These are phyloP conservation scores for Siderastrea radians DNA, from an alignment of 92 coral and sea anemone species.

Conservation along the genomic window DNA sequence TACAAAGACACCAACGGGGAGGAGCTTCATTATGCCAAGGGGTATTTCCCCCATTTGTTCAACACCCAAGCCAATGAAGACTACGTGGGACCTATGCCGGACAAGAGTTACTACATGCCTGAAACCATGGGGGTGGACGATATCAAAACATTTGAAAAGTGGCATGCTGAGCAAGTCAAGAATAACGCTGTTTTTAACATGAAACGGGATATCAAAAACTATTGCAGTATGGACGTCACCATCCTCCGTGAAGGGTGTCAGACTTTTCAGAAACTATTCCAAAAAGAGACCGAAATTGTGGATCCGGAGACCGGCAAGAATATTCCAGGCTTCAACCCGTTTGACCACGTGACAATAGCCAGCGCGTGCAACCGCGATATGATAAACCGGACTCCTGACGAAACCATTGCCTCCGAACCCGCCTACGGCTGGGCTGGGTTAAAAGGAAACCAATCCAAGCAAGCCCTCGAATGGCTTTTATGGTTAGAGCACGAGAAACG, in stretches of 20 bases:
- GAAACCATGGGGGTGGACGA: slow-evolving; percentile 32
- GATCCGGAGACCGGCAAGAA: no score
- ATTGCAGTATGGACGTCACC: slow-evolving; percentile 24
- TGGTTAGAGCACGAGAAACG: not conserved
- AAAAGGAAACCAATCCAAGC: slow-evolving; percentile 8
- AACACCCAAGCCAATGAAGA: slow-evolving; percentile 28
- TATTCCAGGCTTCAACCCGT: slow-evolving; percentile 28
- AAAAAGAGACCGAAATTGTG: not conserved
- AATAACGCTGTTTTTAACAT: not conserved
- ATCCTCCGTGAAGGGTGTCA: slow-evolving; percentile 15
- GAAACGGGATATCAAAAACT: slow-evolving; percentile 15
- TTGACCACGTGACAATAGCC: slow-evolving; percentile 18
- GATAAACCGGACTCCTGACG: not conserved
- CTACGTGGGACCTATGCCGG: slow-evolving; percentile 39
- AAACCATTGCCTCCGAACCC: slow-evolving; percentile 38
- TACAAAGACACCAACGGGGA: no score
- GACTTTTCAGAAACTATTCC: slow-evolving; percentile 4
- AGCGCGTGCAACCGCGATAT: slow-evolving; percentile 32
- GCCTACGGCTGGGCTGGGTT: not conserved
- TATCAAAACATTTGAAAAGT: slow-evolving; percentile 18
- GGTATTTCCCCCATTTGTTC: slow-evolving; percentile 47
- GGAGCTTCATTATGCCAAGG: no score
- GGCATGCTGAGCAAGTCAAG: slow-evolving; percentile 31
- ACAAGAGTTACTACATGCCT: slow-evolving; percentile 5
- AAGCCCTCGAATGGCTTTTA: slow-evolving; percentile 15